These are phyloP conservation scores for Molothrus aeneus DNA, from an alignment of 2,797 vertebrate species.

Conservation along the genomic window DNA sequence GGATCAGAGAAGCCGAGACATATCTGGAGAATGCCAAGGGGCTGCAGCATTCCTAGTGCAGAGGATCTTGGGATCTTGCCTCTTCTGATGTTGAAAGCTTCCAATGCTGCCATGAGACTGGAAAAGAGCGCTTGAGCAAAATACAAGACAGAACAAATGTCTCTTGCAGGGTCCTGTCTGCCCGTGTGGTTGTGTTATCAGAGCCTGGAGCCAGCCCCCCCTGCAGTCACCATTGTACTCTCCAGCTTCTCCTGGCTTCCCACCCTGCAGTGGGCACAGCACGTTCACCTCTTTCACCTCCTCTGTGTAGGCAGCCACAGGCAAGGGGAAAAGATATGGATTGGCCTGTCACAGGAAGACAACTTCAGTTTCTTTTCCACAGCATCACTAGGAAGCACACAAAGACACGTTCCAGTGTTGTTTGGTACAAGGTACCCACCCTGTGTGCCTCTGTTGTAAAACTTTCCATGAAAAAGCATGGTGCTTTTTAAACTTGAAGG, in stretches of 20 bases:
- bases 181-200: background rate
- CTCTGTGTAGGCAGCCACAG: background rate
- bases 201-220: background rate
- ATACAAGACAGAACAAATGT: background rate
- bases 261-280: background rate
- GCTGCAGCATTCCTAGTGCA: background rate
- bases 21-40: background rate
- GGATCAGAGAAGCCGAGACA: conserved; percentile 8
- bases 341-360: background rate
- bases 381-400: background rate
- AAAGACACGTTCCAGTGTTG: accelerated
- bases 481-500: background rate
- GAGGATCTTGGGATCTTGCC: conserved; percentile 23
- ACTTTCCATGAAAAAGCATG: background rate
- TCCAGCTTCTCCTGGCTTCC: background rate
- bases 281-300: accelerated
- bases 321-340: background rate
- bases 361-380: background rate
- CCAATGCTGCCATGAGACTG: conserved; percentile 6
- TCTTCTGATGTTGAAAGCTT: conserved; percentile 53
- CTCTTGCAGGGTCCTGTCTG: background rate
- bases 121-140: background rate
- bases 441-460: background rate
- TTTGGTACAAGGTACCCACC: background rate
- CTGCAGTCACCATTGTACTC: background rate